phyloP scores from a whole-genome alignment of 2,113 vertebrate species.

The Trachemys scripta region DNA sequence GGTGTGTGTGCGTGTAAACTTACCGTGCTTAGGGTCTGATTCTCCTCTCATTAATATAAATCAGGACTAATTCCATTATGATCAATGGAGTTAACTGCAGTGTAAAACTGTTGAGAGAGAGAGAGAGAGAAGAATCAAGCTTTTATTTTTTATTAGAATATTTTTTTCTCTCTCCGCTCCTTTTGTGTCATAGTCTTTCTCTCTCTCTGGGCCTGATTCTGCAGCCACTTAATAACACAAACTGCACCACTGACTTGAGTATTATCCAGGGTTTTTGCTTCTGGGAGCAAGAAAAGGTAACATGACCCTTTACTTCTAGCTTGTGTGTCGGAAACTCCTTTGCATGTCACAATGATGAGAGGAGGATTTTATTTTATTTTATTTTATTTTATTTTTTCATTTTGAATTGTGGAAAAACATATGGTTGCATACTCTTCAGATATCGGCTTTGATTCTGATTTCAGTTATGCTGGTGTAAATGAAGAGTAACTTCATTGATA shows the following conservation, averaged over 20 bases:
- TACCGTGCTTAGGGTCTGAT: not conserved
- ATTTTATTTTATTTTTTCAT: not conserved
- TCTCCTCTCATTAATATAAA: not conserved
- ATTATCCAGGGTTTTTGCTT: not conserved
- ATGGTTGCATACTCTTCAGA: not conserved
- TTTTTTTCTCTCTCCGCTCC: not conserved
- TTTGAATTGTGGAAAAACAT: not conserved
- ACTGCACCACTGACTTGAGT: rapidly evolving
- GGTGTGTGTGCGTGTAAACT: rapidly evolving
- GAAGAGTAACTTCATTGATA: not conserved
- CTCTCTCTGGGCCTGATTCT: not conserved
- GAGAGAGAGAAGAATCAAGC: no score
- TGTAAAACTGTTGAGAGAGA: not conserved
- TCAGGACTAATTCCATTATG: rapidly evolving
- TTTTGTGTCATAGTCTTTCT: not conserved
- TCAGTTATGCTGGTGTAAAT: not conserved
- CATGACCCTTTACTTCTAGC: not conserved
- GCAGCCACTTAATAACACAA: not conserved
- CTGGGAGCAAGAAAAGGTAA: not conserved
- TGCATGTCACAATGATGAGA: not conserved
- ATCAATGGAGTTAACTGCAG: not conserved
- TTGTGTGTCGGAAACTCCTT: not conserved
- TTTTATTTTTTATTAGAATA: not conserved
- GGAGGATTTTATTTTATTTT: not conserved
- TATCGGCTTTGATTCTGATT: not conserved